phyloP scores from a whole-genome alignment of 2,888 invertebrate genomes.

The Mythimna impura region DNA sequence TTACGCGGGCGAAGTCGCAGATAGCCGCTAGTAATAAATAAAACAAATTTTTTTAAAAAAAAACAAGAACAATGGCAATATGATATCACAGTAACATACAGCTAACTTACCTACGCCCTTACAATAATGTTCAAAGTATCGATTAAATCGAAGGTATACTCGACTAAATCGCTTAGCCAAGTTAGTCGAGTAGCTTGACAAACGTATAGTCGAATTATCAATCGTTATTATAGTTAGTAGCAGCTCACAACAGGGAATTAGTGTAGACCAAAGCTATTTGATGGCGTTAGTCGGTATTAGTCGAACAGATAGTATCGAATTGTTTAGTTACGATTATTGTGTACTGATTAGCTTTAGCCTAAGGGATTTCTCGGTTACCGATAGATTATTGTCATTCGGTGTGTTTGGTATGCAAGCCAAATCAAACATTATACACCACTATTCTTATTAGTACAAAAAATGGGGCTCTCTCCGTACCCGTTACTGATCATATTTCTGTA shows the following conservation, averaged over 20 bases:
- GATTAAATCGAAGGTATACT: neutral
- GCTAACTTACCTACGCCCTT: no score
- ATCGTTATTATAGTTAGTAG: neutral
- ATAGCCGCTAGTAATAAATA: no score
- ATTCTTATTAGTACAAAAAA: no score
- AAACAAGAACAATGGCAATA: no score
- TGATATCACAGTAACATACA: no score
- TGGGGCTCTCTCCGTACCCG: no score
- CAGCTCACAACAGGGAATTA: constrained; percentile 9
- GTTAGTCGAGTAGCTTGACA: constrained; percentile 23
- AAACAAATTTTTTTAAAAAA: no score
- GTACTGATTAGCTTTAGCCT: neutral
- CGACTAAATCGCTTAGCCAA: neutral
- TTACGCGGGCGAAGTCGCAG: no score
- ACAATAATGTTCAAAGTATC: neutral
- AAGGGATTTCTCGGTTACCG: neutral
- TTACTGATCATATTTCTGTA: no score
- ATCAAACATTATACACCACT: neutral
- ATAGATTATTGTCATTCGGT: neutral
- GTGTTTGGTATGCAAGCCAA: neutral
- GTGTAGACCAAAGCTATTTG: constrained; percentile 18
- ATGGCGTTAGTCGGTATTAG: neutral
- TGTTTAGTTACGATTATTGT: constrained; percentile 22
- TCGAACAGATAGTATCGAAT: neutral
- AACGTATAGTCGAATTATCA: constrained; percentile 14